Evolutionary conservation across 1,140 invertebrate species (phyloP).

Genomic region (Sycophaga agraensis): DNA sequence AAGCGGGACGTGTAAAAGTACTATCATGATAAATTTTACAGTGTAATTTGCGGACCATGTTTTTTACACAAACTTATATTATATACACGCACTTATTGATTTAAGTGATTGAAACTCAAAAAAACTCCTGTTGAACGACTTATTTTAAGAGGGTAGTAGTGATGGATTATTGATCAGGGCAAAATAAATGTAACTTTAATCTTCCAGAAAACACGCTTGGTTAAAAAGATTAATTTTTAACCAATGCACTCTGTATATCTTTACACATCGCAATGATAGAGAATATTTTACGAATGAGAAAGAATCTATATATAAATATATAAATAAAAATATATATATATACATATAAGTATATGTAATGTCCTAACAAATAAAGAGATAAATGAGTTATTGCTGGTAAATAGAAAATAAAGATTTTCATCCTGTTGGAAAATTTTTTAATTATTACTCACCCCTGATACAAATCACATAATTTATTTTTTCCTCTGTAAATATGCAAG

Average conservation of each 20-base stretch:
- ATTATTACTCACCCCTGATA: conserved; percentile 13
- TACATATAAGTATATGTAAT: conserved; percentile 34
- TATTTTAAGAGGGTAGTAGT: background rate
- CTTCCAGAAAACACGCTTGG: conserved; percentile 12
- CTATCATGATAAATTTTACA: conserved; percentile 28
- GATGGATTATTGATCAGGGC: background rate
- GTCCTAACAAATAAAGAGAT: conserved; percentile 32
- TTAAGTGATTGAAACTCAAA: conserved; percentile 16
- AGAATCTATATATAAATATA: conserved; percentile 26
- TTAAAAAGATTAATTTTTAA: conserved; percentile 28
- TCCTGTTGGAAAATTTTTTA: conserved; percentile 30
- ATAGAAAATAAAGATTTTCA: conserved; percentile 37
- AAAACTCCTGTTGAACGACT: conserved; percentile 5
- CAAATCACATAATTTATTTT: no score
- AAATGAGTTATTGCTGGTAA: conserved; percentile 29
- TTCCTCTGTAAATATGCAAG: no score
- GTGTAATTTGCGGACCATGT: conserved; percentile 32
- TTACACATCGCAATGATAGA: conserved; percentile 31
- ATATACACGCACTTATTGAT: conserved; percentile 26
- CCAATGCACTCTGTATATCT: conserved; percentile 27
- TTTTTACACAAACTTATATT: conserved; percentile 31
- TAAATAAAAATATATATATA: conserved; percentile 25
- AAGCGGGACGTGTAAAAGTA: conserved; percentile 8
- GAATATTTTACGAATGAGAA: conserved; percentile 38
- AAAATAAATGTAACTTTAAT: conserved; percentile 22